These are phyloP conservation scores for Helicoverpa assulta DNA, from an alignment of 2,888 invertebrate species.

Conservation along the genomic window DNA sequence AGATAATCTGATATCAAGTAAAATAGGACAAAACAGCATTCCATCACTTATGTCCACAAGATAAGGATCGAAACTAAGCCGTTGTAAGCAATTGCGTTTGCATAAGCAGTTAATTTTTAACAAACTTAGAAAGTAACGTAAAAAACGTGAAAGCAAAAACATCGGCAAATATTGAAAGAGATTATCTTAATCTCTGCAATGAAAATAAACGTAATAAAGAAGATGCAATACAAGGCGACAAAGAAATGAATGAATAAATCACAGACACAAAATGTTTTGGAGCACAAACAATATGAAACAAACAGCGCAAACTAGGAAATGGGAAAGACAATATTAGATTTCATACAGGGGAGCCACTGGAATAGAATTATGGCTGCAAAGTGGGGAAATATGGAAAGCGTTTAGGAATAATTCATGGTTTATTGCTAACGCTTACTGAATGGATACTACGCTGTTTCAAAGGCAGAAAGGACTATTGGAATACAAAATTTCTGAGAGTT, in stretches of 20 bases:
- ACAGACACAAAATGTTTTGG: conserved; percentile 13
- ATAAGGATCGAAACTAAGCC: conserved; percentile 43
- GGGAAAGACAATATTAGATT: conserved; percentile 43
- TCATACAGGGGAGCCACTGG: conserved; percentile 41
- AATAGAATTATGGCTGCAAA: conserved; percentile 54
- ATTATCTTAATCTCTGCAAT: background rate
- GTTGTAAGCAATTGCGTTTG: conserved; percentile 3
- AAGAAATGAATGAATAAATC: conserved; percentile 10
- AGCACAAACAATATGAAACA: conserved; percentile 12
- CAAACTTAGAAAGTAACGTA: no score
- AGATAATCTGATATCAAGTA: conserved; percentile 42
- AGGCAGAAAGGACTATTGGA: background rate
- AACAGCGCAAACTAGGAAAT: conserved; percentile 47
- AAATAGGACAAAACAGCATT: conserved; percentile 35
- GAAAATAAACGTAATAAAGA: background rate
- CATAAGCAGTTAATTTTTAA: background rate
- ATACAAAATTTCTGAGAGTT: background rate
- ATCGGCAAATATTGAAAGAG: background rate
- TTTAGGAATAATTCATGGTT: conserved; percentile 20
- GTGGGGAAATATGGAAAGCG: conserved; percentile 40
- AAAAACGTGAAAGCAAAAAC: background rate
- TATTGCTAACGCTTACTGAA: conserved; percentile 23
- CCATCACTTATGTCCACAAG: conserved; percentile 43
- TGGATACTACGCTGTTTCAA: background rate
- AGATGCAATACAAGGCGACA: background rate